Conservation (phyloP, 2,888 invertebrate genomes). For the Galerucella calmariensis region DNA sequence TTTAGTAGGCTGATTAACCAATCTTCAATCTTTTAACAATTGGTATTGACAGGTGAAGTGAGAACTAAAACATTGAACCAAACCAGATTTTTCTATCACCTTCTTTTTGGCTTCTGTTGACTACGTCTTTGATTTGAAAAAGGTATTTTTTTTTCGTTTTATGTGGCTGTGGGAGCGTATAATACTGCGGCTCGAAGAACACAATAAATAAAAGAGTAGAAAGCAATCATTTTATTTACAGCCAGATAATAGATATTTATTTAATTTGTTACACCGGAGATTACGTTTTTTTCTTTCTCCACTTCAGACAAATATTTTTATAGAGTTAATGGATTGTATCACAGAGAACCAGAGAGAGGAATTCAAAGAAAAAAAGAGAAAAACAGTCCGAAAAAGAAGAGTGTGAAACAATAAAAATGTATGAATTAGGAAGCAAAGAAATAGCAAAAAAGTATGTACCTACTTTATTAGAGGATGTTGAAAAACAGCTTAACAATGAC, state of each 20-base stretch:
- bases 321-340: slow-evolving; percentile 29
- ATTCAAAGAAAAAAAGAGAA: too few relatives aligned
- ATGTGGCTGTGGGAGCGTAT: slow-evolving; percentile 36
- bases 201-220: slow-evolving; percentile 41
- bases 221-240: slow-evolving; percentile 41
- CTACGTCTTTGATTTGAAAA: slow-evolving; percentile 12
- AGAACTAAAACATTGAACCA: too few relatives aligned
- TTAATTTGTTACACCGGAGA: slow-evolving; percentile 44
- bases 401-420: too few relatives aligned
- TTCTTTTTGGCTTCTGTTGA: not conserved
- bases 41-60: too few relatives aligned
- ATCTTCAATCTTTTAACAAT: too few relatives aligned
- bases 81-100: not conserved
- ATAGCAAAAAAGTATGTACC: too few relatives aligned
- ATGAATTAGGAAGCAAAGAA: too few relatives aligned
- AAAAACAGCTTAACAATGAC: too few relatives aligned
- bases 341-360: not conserved
- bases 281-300: slow-evolving; percentile 37
- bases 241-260: slow-evolving; percentile 45
- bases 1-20: too few relatives aligned
- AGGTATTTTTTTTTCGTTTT: slow-evolving; percentile 30
- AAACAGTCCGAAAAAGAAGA: too few relatives aligned
- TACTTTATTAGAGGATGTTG: too few relatives aligned
- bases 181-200: slow-evolving; percentile 33
- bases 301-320: slow-evolving; percentile 40